phyloP scores from a whole-genome alignment of 2,113 vertebrate species.

The Pelvicachromis taeniatus region DNA sequence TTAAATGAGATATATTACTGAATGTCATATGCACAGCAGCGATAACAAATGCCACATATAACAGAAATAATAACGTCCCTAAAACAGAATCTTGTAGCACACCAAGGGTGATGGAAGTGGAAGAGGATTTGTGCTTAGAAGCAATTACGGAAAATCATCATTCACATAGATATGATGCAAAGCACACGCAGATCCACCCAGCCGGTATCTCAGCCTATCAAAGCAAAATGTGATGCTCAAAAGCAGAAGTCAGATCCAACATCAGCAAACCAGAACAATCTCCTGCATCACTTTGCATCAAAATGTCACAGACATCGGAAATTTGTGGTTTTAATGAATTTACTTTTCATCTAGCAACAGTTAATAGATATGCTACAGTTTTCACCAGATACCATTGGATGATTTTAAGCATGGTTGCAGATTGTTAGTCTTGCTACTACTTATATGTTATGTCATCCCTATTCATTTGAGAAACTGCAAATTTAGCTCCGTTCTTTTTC shows the following conservation, averaged over 20 bases:
- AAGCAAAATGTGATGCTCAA: background rate
- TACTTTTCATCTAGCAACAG: background rate
- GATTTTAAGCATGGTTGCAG: background rate
- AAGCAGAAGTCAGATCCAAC: background rate
- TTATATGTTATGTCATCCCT: background rate
- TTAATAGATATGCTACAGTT: background rate
- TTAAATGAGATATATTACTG: background rate
- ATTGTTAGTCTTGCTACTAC: background rate
- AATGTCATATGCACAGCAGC: background rate
- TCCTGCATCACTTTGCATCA: no score
- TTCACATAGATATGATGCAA: background rate
- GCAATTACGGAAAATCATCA: background rate
- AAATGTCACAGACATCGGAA: no score
- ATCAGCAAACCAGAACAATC: background rate
- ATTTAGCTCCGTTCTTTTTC: background rate
- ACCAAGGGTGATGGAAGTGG: background rate
- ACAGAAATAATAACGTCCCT: background rate
- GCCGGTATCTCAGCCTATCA: background rate
- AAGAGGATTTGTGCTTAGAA: background rate
- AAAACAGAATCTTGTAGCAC: background rate
- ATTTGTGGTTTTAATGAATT: background rate
- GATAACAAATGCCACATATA: background rate
- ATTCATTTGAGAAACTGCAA: background rate
- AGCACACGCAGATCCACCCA: background rate
- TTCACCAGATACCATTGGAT: background rate